A percentile compares a stretch with the other conserved stretches of the same genome.
These are phyloP conservation scores for Apis dorsata DNA, from an alignment of 1,140 invertebrate species.

Conservation along the genomic window DNA sequence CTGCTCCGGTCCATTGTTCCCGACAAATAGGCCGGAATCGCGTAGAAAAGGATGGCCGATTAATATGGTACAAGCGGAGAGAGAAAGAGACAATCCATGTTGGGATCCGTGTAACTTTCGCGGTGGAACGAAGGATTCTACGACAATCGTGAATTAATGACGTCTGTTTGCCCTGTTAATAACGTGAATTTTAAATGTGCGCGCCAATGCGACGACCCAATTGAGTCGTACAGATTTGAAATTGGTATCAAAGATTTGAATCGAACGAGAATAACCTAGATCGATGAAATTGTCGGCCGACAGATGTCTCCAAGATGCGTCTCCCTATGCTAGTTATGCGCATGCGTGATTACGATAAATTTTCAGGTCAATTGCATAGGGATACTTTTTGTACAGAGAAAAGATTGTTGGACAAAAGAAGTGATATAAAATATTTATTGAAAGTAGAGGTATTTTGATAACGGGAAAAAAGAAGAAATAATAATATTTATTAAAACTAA, in stretches of 20 bases:
- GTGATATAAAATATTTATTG: too few species aligned
- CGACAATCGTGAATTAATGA: slow-evolving; percentile 37
- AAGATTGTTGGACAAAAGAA: too few species aligned
- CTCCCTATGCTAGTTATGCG: too few species aligned
- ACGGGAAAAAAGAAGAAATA: too few species aligned
- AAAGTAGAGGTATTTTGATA: too few species aligned
- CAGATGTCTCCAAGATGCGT: background rate
- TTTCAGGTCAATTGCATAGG: too few species aligned
- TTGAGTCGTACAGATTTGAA: slow-evolving; percentile 12
- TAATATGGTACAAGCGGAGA: slow-evolving; percentile 3
- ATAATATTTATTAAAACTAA: too few species aligned
- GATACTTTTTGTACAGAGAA: too few species aligned
- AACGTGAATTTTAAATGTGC: slow-evolving; percentile 37
- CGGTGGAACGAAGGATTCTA: background rate
- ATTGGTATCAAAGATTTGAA: background rate
- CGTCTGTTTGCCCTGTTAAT: slow-evolving; percentile 31
- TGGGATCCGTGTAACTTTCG: slow-evolving; percentile 7
- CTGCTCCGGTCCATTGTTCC: background rate
- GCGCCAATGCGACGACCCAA: slow-evolving; percentile 10
- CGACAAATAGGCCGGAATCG: background rate
- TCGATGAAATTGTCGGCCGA: background rate
- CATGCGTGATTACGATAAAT: background rate
- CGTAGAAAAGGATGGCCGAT: background rate
- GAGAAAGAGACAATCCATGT: background rate
- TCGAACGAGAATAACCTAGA: background rate